Evolutionary conservation across 2,888 invertebrate genomes (phyloP), one percentile per base, ranked within the genome.

Genomic region (Lamproptera curius): DNA sequence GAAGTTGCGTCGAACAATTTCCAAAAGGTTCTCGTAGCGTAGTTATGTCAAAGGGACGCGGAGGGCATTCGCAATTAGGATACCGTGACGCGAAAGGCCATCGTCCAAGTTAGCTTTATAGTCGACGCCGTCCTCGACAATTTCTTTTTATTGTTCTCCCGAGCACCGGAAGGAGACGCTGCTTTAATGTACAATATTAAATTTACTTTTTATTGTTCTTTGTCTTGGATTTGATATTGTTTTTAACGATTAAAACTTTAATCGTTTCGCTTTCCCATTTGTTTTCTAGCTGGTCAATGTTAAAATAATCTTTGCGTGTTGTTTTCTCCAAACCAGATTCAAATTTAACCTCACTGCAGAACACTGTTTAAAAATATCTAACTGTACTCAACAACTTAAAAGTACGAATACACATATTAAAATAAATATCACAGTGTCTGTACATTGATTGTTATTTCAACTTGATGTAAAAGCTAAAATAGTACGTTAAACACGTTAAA

Each of bases 21-120:
- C 46, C 50, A 49, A 58, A 55, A 58, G 54, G 51, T 56, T 50
- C 51, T 51, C 52, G 42, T 52, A 54, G 51, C 52, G 48, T 51
- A 51, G 53, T 55, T 54, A 52, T 51, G 53, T 52, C 39, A 52
- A 47, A 20, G 42, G 51, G 23, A 58, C 52, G 55, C 54, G 38
- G 33, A 35, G 16, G 23, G 56, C 54, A 58, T 58, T 26, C 37
- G 34, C 46, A 52, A 42, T 42, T 43, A 47, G 35, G 39, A 50
- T 44, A 45, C n/a, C 37, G 31, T 46, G 49, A 50, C 36, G 40
- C 42, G 50, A 50, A 52, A 38, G 35, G 40, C 31, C 38, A 48
- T 48, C 46, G 47, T 41, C 39, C 35, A 35, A 43, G 35, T 48
- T 43, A 43, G 34, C 34, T 48, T 48, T 48, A 48, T 39, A 10